Conservation (phyloP, 1,140 invertebrate genomes). For the Acromyrmex charruanus region DNA sequence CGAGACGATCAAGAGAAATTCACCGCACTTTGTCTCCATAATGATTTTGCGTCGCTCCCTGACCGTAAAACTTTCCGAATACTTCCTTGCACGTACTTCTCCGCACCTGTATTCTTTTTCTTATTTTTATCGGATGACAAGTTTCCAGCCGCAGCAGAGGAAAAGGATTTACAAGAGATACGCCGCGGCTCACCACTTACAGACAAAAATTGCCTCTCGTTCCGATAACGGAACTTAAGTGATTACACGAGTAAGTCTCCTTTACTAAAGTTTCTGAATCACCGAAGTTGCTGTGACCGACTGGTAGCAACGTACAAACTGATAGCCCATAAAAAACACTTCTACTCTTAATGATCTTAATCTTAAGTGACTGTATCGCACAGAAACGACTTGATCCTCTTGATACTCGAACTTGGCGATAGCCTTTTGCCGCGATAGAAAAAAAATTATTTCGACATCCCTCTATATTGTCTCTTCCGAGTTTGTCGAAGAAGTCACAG, state of each 20-base stretch:
- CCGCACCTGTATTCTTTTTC: conserved; percentile 34
- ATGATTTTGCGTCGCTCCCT: not conserved
- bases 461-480: not conserved
- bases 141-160: not conserved
- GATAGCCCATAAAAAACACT: not conserved
- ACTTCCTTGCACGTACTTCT: conserved; percentile 3
- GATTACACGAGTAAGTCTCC: conserved; percentile 18
- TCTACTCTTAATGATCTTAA: not conserved
- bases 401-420: not conserved
- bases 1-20: not conserved
- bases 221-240: conserved; percentile 28
- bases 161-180: conserved; percentile 19
- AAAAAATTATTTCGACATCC: not conserved
- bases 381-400: not conserved
- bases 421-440: not conserved
- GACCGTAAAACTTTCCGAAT: conserved; percentile 13
- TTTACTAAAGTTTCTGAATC: conserved; percentile 39
- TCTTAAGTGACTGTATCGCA: not conserved
- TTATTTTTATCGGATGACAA: conserved; percentile 23
- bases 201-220: not conserved
- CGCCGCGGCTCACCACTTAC: not conserved
- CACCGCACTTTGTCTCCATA: not conserved
- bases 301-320: conserved; percentile 9
- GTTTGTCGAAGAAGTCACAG: not conserved
- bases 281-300: not conserved